phyloP scores from a whole-genome alignment of 2,113 vertebrate species.

The Antigone vipio region DNA sequence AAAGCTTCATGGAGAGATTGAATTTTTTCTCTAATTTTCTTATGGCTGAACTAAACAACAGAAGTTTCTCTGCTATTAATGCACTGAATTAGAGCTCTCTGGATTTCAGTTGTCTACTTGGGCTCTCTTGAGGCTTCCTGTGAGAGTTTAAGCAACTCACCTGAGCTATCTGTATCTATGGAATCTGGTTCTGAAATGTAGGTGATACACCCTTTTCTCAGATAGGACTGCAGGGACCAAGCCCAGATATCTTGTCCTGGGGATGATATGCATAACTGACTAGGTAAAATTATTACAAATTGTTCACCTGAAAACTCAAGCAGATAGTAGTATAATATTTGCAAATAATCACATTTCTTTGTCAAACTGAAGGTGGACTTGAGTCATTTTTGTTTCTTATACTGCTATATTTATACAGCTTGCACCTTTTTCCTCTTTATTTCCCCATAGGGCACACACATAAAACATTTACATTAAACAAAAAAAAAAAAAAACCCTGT shows the following conservation, averaged over 20 bases:
- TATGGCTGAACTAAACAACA: neutral
- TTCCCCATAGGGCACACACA: neutral
- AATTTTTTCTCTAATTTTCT: neutral
- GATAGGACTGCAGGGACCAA: neutral
- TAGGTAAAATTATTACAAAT: neutral
- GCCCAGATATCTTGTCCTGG: neutral
- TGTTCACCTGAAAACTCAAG: neutral
- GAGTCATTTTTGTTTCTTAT: neutral
- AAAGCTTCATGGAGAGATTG: neutral
- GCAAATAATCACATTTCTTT: neutral
- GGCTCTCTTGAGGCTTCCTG: neutral
- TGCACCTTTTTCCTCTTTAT: neutral
- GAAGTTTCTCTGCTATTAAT: neutral
- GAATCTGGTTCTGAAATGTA: neutral
- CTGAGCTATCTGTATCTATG: neutral
- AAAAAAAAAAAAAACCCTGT: neutral
- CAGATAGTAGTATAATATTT: neutral
- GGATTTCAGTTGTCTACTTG: neutral
- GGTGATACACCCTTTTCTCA: neutral
- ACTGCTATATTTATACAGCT: neutral
- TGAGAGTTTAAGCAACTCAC: neutral
- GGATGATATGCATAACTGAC: neutral
- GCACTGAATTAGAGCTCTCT: neutral
- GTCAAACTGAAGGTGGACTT: neutral
- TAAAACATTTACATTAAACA: constrained; percentile 10